Conservation (phyloP, 2,797 vertebrate genomes). For the Poliocrania exsul region DNA sequence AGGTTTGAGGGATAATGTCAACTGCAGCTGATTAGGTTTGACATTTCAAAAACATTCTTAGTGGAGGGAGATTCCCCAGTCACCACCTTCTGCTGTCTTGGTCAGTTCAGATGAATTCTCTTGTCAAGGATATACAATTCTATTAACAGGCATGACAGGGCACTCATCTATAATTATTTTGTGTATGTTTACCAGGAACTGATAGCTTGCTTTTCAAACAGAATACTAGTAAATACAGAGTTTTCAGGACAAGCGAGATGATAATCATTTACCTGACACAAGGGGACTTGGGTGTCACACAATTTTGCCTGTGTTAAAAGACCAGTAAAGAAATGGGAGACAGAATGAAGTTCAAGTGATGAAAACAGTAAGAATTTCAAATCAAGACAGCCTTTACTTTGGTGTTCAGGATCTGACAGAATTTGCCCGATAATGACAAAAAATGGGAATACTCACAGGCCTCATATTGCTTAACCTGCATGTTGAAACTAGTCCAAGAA, state of each 20-base stretch:
- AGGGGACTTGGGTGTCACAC: not conserved
- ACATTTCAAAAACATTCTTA: conserved; percentile 43
- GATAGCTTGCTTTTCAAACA: not conserved
- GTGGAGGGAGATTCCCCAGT: not conserved
- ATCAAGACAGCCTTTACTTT: not conserved
- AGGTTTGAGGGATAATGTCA: conserved; percentile 12
- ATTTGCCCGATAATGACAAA: not conserved
- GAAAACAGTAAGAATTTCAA: not conserved
- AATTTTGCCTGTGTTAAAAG: not conserved
- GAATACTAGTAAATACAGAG: not conserved
- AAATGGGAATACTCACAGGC: not conserved
- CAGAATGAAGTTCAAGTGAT: not conserved
- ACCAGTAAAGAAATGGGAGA: not conserved
- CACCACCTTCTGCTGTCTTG: not conserved
- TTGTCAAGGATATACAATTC: not conserved
- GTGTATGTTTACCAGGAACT: not conserved
- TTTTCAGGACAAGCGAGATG: not conserved
- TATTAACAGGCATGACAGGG: not conserved
- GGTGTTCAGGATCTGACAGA: not conserved
- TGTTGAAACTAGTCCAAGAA: not conserved
- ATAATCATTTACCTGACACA: not conserved
- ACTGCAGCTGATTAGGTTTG: conserved; percentile 42
- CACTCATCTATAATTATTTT: not conserved
- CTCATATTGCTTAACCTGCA: not conserved
- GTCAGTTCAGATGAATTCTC: not conserved